Evolutionary conservation across 2,113 vertebrate genomes (phyloP).

Genomic region (Odobenus rosmarus): DNA sequence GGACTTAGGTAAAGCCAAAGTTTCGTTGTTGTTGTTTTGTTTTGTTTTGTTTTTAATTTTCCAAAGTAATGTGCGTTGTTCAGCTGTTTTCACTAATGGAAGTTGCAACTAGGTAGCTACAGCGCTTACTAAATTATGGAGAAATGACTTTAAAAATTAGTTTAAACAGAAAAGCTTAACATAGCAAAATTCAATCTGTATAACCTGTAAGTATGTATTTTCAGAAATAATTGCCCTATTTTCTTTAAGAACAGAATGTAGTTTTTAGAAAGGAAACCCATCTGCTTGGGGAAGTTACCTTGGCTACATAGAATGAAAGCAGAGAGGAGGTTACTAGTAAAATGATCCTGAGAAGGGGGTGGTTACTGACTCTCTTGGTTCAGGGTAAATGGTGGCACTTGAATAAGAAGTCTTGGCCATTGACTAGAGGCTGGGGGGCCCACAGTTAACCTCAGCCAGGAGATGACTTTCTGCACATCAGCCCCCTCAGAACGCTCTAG

Average conservation of each 20-base stretch:
- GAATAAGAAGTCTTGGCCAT: neutral
- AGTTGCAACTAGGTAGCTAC: slow-evolving; percentile 40
- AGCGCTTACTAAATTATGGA: slow-evolving; percentile 71
- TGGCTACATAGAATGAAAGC: neutral
- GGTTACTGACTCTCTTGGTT: neutral
- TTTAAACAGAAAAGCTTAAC: slow-evolving; percentile 57
- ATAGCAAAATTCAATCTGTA: slow-evolving; percentile 34
- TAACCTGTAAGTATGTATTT: slow-evolving; percentile 31
- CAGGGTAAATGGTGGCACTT: neutral
- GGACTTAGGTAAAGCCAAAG: slow-evolving; percentile 67
- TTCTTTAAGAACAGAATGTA: neutral
- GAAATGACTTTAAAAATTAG: slow-evolving; percentile 54
- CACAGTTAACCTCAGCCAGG: neutral
- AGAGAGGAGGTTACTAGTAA: neutral
- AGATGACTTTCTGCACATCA: fast-evolving
- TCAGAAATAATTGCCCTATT: slow-evolving; percentile 41
- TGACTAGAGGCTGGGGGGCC: neutral
- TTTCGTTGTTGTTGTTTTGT: neutral
- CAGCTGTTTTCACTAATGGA: slow-evolving; percentile 76
- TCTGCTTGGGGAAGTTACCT: neutral
- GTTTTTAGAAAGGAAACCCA: slow-evolving; percentile 7
- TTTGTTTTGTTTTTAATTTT: slow-evolving; percentile 34
- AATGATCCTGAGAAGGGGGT: neutral
- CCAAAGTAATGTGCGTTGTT: slow-evolving; percentile 72
- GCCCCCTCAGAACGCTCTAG: neutral